Evolutionary conservation across 2,888 invertebrate species (phyloP).

Genomic region (Phrixothrix hirtus): DNA sequence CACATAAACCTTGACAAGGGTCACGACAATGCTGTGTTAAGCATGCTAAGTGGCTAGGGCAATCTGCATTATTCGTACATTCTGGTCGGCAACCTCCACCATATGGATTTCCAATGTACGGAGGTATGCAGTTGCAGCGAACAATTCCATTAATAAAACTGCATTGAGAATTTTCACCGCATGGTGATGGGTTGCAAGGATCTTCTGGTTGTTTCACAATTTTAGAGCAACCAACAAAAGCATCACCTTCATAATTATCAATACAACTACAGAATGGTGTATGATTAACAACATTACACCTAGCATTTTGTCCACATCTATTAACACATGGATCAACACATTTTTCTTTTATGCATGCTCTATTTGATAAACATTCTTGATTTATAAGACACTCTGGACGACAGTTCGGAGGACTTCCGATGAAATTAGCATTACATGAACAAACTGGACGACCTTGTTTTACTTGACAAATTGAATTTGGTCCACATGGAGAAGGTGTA

Average conservation of each 20-base stretch:
- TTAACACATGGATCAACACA: constrained; percentile 81
- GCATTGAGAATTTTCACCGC: constrained; percentile 76
- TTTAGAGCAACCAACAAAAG: constrained; percentile 77
- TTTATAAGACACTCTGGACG: constrained; percentile 82
- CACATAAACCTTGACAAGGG: constrained; percentile 73
- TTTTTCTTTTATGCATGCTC: constrained; percentile 80
- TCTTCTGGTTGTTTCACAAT: constrained; percentile 53
- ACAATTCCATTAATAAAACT: constrained; percentile 66
- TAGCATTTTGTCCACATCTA: constrained; percentile 78
- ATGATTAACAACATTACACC: constrained; percentile 77
- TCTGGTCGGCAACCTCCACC: constrained; percentile 76
- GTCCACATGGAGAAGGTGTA: constrained; percentile 67
- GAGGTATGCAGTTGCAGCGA: constrained; percentile 69
- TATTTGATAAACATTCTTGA: constrained; percentile 77
- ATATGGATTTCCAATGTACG: constrained; percentile 74
- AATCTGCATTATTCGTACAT: constrained; percentile 72
- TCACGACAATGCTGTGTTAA: constrained; percentile 73
- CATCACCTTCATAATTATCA: constrained; percentile 78
- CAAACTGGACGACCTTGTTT: constrained; percentile 78
- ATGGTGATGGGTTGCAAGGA: constrained; percentile 67
- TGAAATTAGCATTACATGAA: constrained; percentile 77
- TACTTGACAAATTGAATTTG: constrained; percentile 82
- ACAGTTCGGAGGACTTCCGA: constrained; percentile 80
- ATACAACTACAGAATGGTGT: constrained; percentile 81
- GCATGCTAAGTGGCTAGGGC: constrained; percentile 67